A percentile compares a stretch with the other conserved stretches of the same genome.
Evolutionary conservation across 2,797 vertebrate genomes (phyloP).

Genomic region (Acanthiza pusilla): DNA sequence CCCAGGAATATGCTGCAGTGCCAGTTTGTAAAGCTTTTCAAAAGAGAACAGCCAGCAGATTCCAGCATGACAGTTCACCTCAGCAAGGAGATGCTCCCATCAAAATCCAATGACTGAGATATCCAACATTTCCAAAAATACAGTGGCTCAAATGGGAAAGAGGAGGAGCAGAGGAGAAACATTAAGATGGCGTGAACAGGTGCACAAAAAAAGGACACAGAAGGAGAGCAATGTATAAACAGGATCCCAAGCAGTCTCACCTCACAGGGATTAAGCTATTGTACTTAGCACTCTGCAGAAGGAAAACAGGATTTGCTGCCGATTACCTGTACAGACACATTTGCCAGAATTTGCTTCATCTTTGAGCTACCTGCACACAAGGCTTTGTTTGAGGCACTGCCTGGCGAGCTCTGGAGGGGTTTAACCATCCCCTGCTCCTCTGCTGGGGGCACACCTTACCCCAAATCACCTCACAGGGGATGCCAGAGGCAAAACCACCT

Average conservation of each 20-base stretch:
- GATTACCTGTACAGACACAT: neutral
- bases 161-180: neutral
- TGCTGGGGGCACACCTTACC: neutral
- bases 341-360: neutral
- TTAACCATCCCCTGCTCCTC: neutral
- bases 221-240: neutral
- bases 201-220: neutral
- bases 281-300: neutral
- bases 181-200: neutral
- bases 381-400: neutral
- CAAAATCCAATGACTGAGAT: neutral
- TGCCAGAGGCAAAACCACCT: neutral
- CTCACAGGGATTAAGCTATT: neutral
- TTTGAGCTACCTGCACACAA: neutral
- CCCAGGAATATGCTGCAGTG: neutral
- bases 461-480: neutral
- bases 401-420: neutral
- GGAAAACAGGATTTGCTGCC: neutral
- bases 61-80: neutral
- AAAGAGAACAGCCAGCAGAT: neutral
- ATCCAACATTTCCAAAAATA: neutral
- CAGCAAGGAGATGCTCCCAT: neutral
- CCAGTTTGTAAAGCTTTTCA: neutral
- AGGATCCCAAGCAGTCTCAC: neutral
- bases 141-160: neutral